Evolutionary conservation across 2,113 vertebrate genomes (phyloP).

Genomic region (Neotoma lepida): DNA sequence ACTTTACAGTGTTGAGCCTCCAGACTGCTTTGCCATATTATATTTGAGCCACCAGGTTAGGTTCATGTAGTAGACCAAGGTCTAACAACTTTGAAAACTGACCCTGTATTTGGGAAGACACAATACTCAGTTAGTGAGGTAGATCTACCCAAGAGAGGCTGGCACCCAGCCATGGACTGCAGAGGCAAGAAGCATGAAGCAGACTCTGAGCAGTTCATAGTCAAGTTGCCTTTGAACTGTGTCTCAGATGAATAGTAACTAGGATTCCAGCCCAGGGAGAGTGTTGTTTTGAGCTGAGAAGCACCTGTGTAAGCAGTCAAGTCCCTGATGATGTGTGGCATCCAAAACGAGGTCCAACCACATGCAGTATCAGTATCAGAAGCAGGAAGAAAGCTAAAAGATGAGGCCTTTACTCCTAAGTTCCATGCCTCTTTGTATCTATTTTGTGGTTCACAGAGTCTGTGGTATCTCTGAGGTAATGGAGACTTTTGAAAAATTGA

Average conservation of each 20-base stretch:
- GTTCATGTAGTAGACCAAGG: neutral
- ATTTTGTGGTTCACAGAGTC: neutral
- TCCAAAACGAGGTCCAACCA: neutral
- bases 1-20: too few species aligned
- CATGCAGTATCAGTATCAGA: neutral
- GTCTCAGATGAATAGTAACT: neutral
- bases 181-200: neutral
- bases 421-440: too few species aligned
- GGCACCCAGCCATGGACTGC: neutral
- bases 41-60: neutral
- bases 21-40: neutral
- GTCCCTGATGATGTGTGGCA: accelerated
- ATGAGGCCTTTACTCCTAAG: neutral
- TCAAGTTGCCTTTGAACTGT: neutral
- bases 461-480: neutral
- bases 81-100: neutral
- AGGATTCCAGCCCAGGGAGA: neutral
- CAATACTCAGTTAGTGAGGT: neutral
- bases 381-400: neutral
- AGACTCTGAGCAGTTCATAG: neutral
- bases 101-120: neutral
- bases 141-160: neutral
- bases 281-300: neutral
- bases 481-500: neutral
- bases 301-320: neutral